Percentiles rank a stretch among this genome's conserved stretches.
These are phyloP conservation scores for Aricia artaxerxes DNA, from an alignment of 2,888 invertebrate species.

Conservation along the genomic window DNA sequence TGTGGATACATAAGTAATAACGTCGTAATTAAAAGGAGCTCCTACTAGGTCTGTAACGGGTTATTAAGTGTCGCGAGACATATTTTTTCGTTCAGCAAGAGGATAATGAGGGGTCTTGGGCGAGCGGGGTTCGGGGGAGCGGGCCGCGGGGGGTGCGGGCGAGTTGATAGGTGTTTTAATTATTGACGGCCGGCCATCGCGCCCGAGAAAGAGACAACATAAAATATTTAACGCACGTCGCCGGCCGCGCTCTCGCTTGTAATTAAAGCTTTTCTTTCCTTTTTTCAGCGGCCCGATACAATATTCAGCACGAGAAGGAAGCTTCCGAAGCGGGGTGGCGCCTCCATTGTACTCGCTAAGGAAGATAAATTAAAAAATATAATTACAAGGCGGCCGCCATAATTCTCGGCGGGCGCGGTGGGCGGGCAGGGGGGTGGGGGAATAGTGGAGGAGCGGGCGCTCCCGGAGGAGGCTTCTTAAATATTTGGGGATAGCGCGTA, in stretches of 20 bases:
- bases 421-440: slow-evolving; percentile 56
- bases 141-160: slow-evolving; percentile 55
- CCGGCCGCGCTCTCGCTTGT: slow-evolving; percentile 78
- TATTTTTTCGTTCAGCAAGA: slow-evolving; percentile 46
- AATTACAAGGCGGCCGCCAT: slow-evolving; percentile 85
- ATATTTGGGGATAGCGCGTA: slow-evolving; percentile 82
- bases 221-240: slow-evolving; percentile 78
- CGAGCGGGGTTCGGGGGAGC: slow-evolving; percentile 43
- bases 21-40: background rate
- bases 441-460: slow-evolving; percentile 77
- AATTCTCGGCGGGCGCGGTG: slow-evolving; percentile 78
- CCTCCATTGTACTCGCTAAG: slow-evolving; percentile 83
- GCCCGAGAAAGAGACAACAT: slow-evolving; percentile 73
- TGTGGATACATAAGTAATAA: background rate
- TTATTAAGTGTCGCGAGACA: slow-evolving; percentile 26
- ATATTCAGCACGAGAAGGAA: slow-evolving; percentile 81
- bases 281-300: slow-evolving; percentile 81
- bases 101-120: slow-evolving; percentile 70
- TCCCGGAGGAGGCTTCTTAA: slow-evolving; percentile 81
- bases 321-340: slow-evolving; percentile 79
- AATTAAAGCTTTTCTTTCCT: slow-evolving; percentile 80
- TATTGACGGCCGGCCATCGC: slow-evolving; percentile 50
- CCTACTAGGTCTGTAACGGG: background rate
- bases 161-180: slow-evolving; percentile 79
- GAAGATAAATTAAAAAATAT: slow-evolving; percentile 87